Evolutionary conservation across 2,113 vertebrate species (phyloP).

Genomic region (Phyllostomus discolor): DNA sequence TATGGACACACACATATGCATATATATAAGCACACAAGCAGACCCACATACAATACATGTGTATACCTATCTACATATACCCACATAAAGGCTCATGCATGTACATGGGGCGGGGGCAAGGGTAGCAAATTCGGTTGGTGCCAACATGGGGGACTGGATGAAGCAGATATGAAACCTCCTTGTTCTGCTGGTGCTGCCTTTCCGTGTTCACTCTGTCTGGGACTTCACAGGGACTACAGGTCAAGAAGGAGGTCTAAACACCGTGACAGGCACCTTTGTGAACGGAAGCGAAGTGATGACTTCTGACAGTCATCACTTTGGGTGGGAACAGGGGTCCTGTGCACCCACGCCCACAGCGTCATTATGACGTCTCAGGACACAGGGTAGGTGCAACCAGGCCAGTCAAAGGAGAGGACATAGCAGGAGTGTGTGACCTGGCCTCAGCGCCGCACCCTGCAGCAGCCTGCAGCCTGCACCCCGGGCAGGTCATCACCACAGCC

Average conservation of each 20-base stretch:
- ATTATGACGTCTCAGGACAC: rapidly evolving
- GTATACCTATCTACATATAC: neutral
- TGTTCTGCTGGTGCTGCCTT: too few relatives aligned
- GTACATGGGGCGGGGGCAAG: neutral
- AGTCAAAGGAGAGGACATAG: neutral
- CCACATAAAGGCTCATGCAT: neutral
- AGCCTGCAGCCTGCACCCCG: neutral
- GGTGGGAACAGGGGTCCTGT: neutral
- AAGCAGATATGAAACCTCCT: neutral
- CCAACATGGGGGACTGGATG: neutral
- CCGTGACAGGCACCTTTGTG: neutral
- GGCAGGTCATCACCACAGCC: neutral
- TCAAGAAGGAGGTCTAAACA: neutral
- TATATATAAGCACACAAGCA: neutral
- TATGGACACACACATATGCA: neutral
- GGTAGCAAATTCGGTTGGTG: neutral
- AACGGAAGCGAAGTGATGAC: neutral
- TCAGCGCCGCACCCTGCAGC: neutral
- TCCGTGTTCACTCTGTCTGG: neutral
- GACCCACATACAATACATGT: neutral
- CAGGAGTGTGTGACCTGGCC: neutral
- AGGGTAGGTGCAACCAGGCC: neutral
- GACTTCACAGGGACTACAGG: neutral
- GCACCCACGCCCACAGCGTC: neutral
- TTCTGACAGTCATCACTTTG: rapidly evolving